Evolutionary conservation across 2,797 vertebrate species (phyloP).

Genomic region (Acipenser ruthenus): DNA sequence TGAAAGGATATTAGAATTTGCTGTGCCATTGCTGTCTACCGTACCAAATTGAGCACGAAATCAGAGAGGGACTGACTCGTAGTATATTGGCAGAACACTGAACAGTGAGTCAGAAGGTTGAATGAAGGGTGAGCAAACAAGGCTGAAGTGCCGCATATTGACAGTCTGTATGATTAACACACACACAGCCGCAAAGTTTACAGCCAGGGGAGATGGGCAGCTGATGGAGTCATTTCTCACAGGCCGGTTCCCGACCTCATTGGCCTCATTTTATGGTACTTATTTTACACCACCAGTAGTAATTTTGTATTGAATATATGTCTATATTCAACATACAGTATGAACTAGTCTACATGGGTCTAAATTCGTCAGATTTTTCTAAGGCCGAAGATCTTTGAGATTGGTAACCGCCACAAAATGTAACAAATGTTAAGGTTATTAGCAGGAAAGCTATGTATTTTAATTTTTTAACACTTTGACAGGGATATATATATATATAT

Average conservation of each 20-base stretch:
- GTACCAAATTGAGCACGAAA: slow-evolving; percentile 1
- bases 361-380: too few species aligned
- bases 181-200: slow-evolving; percentile 50
- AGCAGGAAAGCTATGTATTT: too few species aligned
- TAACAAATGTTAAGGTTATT: too few species aligned
- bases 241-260: slow-evolving; percentile 44
- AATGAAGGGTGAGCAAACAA: slow-evolving; percentile 40
- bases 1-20: neutral
- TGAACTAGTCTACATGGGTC: too few species aligned
- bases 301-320: too few species aligned
- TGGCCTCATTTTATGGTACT: too few species aligned
- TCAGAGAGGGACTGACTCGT: slow-evolving; percentile 2
- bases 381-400: too few species aligned
- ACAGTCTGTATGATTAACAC: slow-evolving; percentile 50
- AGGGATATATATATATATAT: too few species aligned
- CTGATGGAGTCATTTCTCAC: slow-evolving; percentile 51
- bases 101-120: slow-evolving; percentile 38
- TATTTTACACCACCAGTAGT: too few species aligned
- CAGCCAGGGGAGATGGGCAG: slow-evolving; percentile 49
- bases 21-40: neutral
- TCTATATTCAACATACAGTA: too few species aligned
- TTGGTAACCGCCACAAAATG: too few species aligned
- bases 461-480: too few species aligned
- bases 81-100: slow-evolving; percentile 23
- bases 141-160: slow-evolving; percentile 34